These are phyloP conservation scores for Illadopsis cleaveri DNA, from an alignment of 2,113 vertebrate genomes.

Conservation along the genomic window DNA sequence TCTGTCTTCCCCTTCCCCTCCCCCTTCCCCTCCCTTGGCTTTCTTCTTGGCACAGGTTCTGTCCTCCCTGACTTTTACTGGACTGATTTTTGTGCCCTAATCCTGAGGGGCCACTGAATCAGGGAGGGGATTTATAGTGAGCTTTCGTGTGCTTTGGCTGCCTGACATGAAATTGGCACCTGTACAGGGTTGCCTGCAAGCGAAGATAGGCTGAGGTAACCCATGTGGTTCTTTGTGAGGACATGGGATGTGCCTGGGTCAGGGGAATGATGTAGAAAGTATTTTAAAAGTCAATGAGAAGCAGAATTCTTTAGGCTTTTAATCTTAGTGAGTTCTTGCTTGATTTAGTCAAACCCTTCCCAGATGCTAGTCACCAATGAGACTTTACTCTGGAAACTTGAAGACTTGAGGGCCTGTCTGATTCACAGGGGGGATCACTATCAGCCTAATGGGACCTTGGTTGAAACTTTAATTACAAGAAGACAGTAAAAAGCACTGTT, in stretches of 20 bases:
- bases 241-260: not conserved
- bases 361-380: conserved; percentile 6
- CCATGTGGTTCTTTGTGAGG: not conserved
- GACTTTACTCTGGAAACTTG: conserved; percentile 15
- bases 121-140: not conserved
- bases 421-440: conserved; percentile 10
- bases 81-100: not conserved
- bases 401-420: conserved; percentile 38
- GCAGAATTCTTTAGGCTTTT: conserved; percentile 31
- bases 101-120: not conserved
- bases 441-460: conserved; percentile 29
- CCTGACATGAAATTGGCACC: not conserved
- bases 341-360: conserved; percentile 40
- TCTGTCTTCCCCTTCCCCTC: not conserved
- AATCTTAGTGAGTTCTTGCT: not conserved
- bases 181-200: not conserved
- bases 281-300: not conserved
- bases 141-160: not conserved
- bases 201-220: not conserved
- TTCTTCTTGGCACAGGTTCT: not conserved
- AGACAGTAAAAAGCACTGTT: conserved; percentile 31
- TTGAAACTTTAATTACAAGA: conserved; percentile 61
- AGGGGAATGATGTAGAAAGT: not conserved
- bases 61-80: not conserved
- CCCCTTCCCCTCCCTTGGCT: not conserved